Evolutionary conservation across 2,888 invertebrate genomes (phyloP).

Genomic region (Phyllotreta striolata): DNA sequence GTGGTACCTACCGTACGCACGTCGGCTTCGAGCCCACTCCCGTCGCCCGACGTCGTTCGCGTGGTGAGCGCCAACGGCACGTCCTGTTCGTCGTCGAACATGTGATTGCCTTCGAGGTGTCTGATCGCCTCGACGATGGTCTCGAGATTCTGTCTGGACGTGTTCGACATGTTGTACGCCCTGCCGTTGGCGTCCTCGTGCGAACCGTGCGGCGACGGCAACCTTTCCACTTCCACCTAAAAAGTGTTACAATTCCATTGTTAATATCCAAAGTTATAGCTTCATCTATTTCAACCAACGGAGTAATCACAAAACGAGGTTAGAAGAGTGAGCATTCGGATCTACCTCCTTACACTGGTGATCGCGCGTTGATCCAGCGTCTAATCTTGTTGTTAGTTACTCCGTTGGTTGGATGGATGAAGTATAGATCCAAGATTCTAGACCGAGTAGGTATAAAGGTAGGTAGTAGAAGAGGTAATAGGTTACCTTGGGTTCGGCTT

Average conservation of each 20-base stretch:
- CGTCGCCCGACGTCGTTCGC: constrained; percentile 48
- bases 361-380: no score
- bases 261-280: no score
- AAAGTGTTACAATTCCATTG: no score
- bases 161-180: constrained; percentile 70
- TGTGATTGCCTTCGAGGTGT: constrained; percentile 94
- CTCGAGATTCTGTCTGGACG: constrained; percentile 93
- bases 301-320: no score
- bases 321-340: no score
- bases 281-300: no score
- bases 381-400: no score
- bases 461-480: no score
- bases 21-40: constrained; percentile 65
- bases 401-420: no score
- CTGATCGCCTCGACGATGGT: constrained; percentile 98
- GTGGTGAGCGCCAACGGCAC: constrained; percentile 69
- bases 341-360: no score
- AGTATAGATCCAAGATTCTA: no score
- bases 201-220: constrained; percentile 41
- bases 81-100: constrained; percentile 81
- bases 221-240: constrained; percentile 58
- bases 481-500: constrained; percentile 79
- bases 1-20: constrained; percentile 59
- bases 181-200: constrained; percentile 56
- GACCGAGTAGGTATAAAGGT: no score